phyloP scores from a whole-genome alignment of 2,797 vertebrate genomes.

The Amphiprion clarkii region DNA sequence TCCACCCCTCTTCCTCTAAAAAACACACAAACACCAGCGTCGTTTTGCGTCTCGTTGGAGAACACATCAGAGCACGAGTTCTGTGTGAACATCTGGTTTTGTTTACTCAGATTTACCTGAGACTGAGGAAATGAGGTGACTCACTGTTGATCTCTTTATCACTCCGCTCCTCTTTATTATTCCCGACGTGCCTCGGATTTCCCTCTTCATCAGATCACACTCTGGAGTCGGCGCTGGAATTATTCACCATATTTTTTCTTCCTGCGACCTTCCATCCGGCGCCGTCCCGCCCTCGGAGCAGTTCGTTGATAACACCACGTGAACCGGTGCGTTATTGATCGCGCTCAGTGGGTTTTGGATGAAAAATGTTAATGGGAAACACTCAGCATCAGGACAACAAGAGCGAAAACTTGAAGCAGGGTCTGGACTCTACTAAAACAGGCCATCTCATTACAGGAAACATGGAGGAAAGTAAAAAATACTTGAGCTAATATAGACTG shows the following conservation, averaged over 20 bases:
- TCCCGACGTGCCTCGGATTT: conserved; percentile 10
- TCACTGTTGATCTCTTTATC: conserved; percentile 47
- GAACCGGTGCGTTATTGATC: conserved; percentile 69
- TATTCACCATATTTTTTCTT: conserved; percentile 41
- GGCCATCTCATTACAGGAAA: too few species aligned
- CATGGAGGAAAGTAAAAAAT: too few species aligned
- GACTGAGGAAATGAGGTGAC: conserved; percentile 49
- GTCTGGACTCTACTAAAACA: too few species aligned
- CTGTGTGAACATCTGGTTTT: conserved; percentile 66
- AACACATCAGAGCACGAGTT: conserved; percentile 26
- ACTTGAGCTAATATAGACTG: too few species aligned
- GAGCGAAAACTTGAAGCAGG: too few species aligned
- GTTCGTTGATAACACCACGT: conserved; percentile 25
- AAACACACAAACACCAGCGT: background rate
- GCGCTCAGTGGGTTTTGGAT: conserved; percentile 62
- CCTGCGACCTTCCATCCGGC: conserved; percentile 35
- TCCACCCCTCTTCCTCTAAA: background rate
- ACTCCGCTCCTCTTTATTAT: conserved; percentile 17
- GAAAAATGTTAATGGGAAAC: conserved; percentile 65
- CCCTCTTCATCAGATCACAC: conserved; percentile 33
- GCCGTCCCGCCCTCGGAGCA: conserved; percentile 12
- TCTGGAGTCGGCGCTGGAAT: conserved; percentile 52
- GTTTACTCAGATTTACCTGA: conserved; percentile 61
- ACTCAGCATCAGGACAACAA: conserved; percentile 9
- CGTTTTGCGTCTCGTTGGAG: conserved; percentile 32